Evolutionary conservation across 2,113 vertebrate species (phyloP), one percentile per base, ranked within the genome.

Genomic region (Phrynocephalus versicolor): DNA sequence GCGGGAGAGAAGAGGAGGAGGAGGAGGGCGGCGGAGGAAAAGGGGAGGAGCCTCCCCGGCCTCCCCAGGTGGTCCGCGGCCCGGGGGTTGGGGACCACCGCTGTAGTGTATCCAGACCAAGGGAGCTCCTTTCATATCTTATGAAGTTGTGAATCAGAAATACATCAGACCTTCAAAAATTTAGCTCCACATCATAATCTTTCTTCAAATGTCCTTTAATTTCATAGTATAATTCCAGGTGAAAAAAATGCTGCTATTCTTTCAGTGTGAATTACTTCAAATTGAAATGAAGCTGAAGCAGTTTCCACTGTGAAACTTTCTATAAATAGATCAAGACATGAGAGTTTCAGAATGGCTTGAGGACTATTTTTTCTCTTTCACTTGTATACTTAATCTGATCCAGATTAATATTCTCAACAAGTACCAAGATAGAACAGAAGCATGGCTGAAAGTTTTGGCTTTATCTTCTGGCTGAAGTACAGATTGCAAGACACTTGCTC

Each of bases 391-490:
- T 85, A 37, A 23, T 39, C 1, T 30, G 41, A 10, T 74, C 18
- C 1, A 86, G 81, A 81, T 86, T 79, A 89, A 74, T 77, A 65
- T 79, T 81, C n/a, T 64, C 9, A 69, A 9, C 67, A 79, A 85
- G 35, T 69, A 86, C 19, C 85, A 81, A 75, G 15, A 79, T 27
- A 2, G 30, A 82, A 85, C 81, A 85, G 4, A 45, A 58, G 6
- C 19, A 41, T 15, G 25, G 13, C 23, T 27, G 21, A 69, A 58
- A 84, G 2, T 85, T 37, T 39, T 18, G 60, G 4, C 21, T 85
- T 62, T 89, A 83, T 82, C 70, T 84, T 25, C n/a, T 64, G 9
- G 60, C 73, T 89, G 41, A 58, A 51, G 25, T 33, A 84, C 41
- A 67, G 23, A 76, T 84, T 84, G 76, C 9, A 27, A 33, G 45